Conservation (phyloP, 2,888 invertebrate genomes). For the Cantharis flavilabris region DNA sequence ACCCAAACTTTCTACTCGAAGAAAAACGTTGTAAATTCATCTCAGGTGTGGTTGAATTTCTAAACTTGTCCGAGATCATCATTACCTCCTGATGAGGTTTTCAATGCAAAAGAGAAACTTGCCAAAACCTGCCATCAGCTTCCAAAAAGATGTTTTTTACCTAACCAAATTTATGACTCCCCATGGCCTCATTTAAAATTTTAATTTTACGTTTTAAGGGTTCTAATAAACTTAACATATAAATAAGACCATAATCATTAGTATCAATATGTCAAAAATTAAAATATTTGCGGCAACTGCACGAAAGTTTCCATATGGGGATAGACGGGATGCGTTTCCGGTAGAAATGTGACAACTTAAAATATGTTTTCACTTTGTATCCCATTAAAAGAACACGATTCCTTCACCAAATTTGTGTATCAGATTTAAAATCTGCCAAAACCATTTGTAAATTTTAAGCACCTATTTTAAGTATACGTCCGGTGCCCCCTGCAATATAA, state of each 20-base stretch:
- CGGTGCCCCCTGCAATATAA: neutral
- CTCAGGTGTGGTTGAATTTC: neutral
- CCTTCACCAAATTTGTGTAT: slow-evolving; percentile 24
- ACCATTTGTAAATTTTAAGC: slow-evolving; percentile 6
- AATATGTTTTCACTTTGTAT: slow-evolving; percentile 54
- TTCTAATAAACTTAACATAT: neutral
- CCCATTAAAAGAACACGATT: slow-evolving; percentile 47
- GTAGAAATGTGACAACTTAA: slow-evolving; percentile 44
- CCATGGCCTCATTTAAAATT: neutral
- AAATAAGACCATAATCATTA: slow-evolving; percentile 14
- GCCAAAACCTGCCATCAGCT: neutral
- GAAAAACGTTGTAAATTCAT: neutral
- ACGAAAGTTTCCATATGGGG: slow-evolving; percentile 41
- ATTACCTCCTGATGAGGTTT: neutral
- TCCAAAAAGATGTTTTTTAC: neutral
- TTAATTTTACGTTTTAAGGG: neutral
- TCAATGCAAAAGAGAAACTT: neutral
- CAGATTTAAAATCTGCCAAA: slow-evolving; percentile 13
- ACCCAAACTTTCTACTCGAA: neutral
- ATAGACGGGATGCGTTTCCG: slow-evolving; percentile 47
- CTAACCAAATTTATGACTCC: neutral
- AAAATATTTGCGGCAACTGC: slow-evolving; percentile 51
- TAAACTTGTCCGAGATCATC: too few relatives aligned
- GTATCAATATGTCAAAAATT: slow-evolving; percentile 42
- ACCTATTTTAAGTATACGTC: neutral